Conservation (phyloP, 2,113 vertebrate genomes). For the Dicaeum eximium region DNA sequence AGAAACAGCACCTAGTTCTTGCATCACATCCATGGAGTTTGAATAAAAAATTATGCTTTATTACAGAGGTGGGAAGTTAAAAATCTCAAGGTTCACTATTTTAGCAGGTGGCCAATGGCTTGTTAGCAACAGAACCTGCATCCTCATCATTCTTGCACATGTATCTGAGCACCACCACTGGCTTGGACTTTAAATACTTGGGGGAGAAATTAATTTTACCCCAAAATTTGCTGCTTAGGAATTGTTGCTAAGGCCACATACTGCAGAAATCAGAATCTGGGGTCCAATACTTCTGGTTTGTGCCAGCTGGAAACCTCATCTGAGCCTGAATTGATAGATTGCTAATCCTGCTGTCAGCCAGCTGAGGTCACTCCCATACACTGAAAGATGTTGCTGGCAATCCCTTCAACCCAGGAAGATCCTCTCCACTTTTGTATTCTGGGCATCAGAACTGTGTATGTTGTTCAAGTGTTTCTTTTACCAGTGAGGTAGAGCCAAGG, state of each 20-base stretch:
- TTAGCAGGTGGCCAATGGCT: background rate
- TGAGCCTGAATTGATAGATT: background rate
- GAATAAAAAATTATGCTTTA: background rate
- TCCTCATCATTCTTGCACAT: fast-evolving
- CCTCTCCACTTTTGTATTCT: background rate
- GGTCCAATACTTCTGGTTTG: fast-evolving
- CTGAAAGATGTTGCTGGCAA: background rate
- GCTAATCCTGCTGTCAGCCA: background rate
- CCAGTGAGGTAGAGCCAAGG: fast-evolving
- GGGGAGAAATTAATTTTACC: background rate
- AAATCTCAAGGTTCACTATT: background rate
- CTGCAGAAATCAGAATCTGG: background rate
- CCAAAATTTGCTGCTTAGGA: background rate
- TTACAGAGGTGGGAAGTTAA: background rate
- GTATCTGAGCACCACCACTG: background rate
- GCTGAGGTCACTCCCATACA: background rate
- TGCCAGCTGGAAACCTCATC: background rate
- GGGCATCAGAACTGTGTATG: background rate
- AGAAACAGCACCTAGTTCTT: background rate
- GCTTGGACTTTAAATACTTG: background rate
- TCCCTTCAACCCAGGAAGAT: background rate
- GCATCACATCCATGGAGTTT: fast-evolving
- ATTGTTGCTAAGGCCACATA: background rate
- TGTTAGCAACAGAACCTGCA: background rate
- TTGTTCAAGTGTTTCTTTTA: background rate